Conservation (phyloP, 1,140 invertebrate species). For the Diachasma alloeum region DNA sequence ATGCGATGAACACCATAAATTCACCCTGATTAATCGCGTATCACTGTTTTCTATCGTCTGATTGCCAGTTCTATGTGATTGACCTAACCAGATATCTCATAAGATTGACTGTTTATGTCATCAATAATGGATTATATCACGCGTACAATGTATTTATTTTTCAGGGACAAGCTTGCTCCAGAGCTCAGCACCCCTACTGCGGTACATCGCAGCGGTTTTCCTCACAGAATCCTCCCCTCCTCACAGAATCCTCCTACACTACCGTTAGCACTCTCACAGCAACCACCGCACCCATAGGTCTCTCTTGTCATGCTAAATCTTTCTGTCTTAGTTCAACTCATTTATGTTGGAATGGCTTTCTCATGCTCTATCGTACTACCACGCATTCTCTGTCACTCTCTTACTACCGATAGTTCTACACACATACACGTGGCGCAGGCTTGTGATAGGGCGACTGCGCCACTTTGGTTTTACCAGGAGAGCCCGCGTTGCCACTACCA, state of each 20-base stretch:
- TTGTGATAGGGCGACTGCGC: constrained; percentile 60
- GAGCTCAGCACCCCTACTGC: constrained; percentile 58
- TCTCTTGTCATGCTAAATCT: constrained; percentile 17
- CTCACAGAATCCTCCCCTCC: constrained; percentile 34
- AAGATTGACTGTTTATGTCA: background rate
- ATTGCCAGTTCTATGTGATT: background rate
- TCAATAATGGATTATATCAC: background rate
- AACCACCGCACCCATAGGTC: constrained; percentile 18
- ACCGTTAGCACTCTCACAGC: background rate
- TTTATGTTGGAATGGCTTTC: background rate
- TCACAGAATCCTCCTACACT: background rate
- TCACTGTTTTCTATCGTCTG: background rate
- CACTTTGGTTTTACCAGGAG: constrained; percentile 23
- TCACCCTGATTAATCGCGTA: background rate
- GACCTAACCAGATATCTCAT: background rate
- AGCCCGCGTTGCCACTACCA: constrained; percentile 1
- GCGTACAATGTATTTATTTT: constrained; percentile 32
- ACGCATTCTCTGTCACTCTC: constrained; percentile 21
- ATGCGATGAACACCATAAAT: background rate
- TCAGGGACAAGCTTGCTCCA: constrained; percentile 38
- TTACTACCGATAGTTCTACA: constrained; percentile 20
- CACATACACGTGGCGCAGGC: constrained; percentile 55
- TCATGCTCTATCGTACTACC: constrained; percentile 14
- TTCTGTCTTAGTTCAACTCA: background rate
- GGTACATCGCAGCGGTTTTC: constrained; percentile 57